Evolutionary conservation across 1,140 invertebrate genomes (phyloP).

Genomic region (Tetramorium alpestre): DNA sequence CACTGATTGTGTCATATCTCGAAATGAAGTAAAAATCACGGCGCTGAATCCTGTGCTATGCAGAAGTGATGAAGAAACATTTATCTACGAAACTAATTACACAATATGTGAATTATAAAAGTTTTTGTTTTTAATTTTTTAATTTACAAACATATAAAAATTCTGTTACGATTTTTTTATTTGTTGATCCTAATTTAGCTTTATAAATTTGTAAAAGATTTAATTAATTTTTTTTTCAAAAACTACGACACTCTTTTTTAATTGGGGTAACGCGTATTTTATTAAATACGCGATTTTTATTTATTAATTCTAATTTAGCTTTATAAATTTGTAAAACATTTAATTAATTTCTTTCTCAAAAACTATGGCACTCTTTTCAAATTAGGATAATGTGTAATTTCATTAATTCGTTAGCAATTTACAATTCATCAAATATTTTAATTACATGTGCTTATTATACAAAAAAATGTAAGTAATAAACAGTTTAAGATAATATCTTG

Average conservation of each 20-base stretch:
- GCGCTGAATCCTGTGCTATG: not conserved
- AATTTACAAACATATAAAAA: not conserved
- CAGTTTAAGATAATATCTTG: not conserved
- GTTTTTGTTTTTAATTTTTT: not conserved
- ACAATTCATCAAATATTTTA: not conserved
- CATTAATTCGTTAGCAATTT: not conserved
- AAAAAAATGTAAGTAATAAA: not conserved
- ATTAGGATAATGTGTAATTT: not conserved
- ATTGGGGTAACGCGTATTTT: not conserved
- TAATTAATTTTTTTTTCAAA: not conserved
- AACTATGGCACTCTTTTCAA: not conserved
- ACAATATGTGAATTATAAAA: not conserved
- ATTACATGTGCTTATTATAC: not conserved
- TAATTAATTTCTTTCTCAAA: not conserved
- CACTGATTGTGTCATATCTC: constrained; percentile 2
- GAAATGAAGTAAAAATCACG: not conserved
- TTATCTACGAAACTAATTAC: not conserved
- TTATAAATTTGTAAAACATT: not conserved
- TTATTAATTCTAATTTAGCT: not conserved
- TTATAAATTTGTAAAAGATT: not conserved
- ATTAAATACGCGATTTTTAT: too few species aligned
- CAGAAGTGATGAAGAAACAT: not conserved
- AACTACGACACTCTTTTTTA: not conserved
- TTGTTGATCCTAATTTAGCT: not conserved
- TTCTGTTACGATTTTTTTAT: too few species aligned